Evolutionary conservation across 1,140 invertebrate genomes (phyloP).

Genomic region (Dendrolimus kikuchii): DNA sequence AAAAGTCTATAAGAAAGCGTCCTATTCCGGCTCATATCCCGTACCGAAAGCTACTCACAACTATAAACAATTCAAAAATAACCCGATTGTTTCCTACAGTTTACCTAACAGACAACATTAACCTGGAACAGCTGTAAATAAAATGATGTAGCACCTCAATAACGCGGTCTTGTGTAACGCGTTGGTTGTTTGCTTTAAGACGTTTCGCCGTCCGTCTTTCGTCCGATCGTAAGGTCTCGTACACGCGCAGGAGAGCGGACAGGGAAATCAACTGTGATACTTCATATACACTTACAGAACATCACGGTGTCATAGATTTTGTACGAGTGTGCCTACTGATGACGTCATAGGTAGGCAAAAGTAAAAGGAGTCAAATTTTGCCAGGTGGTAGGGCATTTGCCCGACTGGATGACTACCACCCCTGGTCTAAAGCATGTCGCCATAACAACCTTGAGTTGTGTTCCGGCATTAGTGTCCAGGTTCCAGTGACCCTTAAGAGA

Average conservation of each 20-base stretch:
- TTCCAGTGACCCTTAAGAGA: no score
- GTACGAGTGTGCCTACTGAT: no score
- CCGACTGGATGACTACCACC: no score
- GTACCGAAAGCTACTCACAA: not conserved
- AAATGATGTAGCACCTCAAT: constrained; percentile 63
- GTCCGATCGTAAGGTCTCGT: not conserved
- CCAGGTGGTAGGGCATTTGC: no score
- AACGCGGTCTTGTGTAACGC: constrained; percentile 47
- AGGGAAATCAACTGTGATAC: constrained; percentile 50
- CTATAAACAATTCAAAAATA: constrained; percentile 37
- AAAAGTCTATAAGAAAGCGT: not conserved
- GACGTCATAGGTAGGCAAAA: no score
- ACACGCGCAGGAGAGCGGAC: not conserved
- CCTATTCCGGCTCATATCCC: not conserved
- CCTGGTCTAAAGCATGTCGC: no score
- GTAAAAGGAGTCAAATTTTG: no score
- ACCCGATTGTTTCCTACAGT: constrained; percentile 52
- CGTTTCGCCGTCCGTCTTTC: not conserved
- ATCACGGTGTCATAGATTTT: no score
- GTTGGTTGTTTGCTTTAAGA: constrained; percentile 27
- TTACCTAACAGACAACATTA: constrained; percentile 52
- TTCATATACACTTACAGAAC: constrained; percentile 45
- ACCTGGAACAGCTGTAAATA: constrained; percentile 62
- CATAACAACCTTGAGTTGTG: no score
- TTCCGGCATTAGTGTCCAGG: no score